These are phyloP conservation scores for Vireo altiloquus DNA, from an alignment of 2,113 vertebrate species.

Conservation along the genomic window DNA sequence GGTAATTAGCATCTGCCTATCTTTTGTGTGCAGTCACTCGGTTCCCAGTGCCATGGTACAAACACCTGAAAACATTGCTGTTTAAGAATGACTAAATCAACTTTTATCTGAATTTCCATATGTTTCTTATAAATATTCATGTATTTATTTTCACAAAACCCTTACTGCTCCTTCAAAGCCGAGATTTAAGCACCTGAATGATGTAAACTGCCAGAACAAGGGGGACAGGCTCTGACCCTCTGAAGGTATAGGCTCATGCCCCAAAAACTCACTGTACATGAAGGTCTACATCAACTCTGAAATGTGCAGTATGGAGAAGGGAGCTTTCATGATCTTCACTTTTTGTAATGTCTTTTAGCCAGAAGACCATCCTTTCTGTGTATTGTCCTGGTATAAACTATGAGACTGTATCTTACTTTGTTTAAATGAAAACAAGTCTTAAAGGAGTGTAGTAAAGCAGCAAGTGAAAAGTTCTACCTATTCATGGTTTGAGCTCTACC, in stretches of 20 bases:
- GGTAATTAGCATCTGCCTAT: neutral
- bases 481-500: neutral
- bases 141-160: neutral
- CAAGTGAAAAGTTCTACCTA: neutral
- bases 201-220: neutral
- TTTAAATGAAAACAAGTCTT: neutral
- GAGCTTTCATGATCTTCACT: neutral
- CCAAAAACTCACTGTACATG: neutral
- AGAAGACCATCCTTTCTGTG: neutral
- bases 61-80: neutral
- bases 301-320: neutral
- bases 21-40: neutral
- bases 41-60: neutral
- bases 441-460: neutral
- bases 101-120: neutral
- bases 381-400: neutral
- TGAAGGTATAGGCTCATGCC: neutral
- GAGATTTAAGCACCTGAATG: neutral
- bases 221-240: neutral
- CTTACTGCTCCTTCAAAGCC: neutral
- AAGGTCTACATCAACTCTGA: neutral
- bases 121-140: constrained; percentile 1
- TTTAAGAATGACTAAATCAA: neutral
- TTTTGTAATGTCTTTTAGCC: neutral
- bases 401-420: neutral